Evolutionary conservation across 2,797 vertebrate genomes (phyloP).

Genomic region (Pteropus rufus): DNA sequence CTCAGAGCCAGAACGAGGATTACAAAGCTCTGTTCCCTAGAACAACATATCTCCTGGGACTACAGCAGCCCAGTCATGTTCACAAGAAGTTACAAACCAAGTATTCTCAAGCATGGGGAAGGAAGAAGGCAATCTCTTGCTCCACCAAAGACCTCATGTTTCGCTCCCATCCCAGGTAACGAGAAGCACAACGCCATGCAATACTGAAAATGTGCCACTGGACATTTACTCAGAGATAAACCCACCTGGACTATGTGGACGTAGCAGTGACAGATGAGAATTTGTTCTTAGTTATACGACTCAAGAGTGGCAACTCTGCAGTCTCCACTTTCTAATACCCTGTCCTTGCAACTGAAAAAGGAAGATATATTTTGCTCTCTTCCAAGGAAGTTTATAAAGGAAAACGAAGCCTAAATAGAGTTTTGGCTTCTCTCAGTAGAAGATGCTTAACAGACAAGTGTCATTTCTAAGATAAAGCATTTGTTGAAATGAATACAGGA

Average conservation of each 20-base stretch:
- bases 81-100: not conserved
- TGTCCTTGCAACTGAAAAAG: not conserved
- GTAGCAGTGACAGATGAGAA: not conserved
- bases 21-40: not conserved
- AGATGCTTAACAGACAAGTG: not conserved
- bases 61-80: not conserved
- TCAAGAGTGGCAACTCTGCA: not conserved
- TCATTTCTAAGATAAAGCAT: conserved; percentile 4
- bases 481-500: not conserved
- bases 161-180: not conserved
- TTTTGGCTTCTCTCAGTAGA: not conserved
- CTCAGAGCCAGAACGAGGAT: not conserved
- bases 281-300: not conserved
- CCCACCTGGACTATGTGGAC: not conserved
- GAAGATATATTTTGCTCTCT: not conserved
- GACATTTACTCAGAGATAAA: not conserved
- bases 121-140: not conserved
- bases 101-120: not conserved
- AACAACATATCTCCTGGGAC: not conserved
- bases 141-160: not conserved
- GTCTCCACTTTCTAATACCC: not conserved
- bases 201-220: no score
- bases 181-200: not conserved
- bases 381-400: not conserved
- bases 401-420: not conserved